These are phyloP conservation scores for Myiotriccus ornatus DNA, from an alignment of 2,797 vertebrate genomes.

Conservation along the genomic window DNA sequence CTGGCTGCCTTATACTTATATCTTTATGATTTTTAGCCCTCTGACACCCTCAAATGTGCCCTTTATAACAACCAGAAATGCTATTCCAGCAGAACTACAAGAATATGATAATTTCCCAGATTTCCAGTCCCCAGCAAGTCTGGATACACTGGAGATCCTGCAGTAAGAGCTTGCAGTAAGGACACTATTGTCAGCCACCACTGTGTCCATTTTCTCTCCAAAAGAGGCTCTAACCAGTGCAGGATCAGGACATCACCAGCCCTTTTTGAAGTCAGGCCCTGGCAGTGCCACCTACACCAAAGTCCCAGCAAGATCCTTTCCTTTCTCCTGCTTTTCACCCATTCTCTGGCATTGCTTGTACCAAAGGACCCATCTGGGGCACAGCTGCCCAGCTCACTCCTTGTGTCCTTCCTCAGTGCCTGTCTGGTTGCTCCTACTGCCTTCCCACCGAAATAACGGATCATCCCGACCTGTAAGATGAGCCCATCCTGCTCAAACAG, in stretches of 20 bases:
- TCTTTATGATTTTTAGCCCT: neutral
- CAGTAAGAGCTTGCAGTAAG: neutral
- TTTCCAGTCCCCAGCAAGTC: neutral
- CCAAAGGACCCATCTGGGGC: neutral
- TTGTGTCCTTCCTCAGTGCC: neutral
- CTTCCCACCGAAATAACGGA: neutral
- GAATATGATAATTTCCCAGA: neutral
- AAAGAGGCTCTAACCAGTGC: neutral
- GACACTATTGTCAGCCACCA: neutral
- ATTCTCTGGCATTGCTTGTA: neutral
- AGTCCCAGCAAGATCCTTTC: neutral
- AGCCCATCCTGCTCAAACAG: constrained; percentile 22
- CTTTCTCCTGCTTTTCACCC: neutral
- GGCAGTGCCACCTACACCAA: neutral
- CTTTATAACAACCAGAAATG: neutral
- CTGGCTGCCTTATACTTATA: neutral
- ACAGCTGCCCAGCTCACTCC: neutral
- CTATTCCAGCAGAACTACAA: neutral
- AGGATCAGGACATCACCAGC: neutral
- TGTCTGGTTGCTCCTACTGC: neutral
- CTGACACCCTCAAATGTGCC: neutral
- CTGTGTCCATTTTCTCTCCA: neutral
- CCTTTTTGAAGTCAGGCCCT: neutral
- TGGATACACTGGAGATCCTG: neutral
- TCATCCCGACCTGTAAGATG: constrained; percentile 22